Evolutionary conservation across 2,113 vertebrate genomes (phyloP), one percentile per base, ranked within the genome.

Genomic region (Vombatus ursinus): DNA sequence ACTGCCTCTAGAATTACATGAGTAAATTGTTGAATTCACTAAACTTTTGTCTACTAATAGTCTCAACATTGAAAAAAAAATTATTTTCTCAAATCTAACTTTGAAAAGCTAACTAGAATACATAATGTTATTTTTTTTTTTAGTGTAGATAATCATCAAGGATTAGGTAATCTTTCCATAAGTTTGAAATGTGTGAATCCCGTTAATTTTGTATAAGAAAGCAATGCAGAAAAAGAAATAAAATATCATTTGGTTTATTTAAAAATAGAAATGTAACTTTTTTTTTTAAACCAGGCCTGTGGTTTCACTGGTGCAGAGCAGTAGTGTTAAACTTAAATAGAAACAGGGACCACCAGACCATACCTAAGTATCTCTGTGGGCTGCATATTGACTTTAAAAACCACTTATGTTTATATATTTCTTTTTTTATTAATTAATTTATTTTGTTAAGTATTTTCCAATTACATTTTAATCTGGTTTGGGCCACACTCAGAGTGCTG

Each of bases 241-340:
- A 84, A 84, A 92, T 37, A 54, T 68, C 26, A 91, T 94, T 37
- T 2, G 61, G 48, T 57, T 93, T 92, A 28, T 94, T 93, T 52
- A 92, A 96, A 44, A 89, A 89, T 92, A 95, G 23, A 93, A 92
- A 94, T 48, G 52, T 96, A 92, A 77, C 48, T 84, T 84, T 84
- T 68, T 68, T 54, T 77, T 84, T 77, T 77, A 7, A 44, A 44
- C 37, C 68, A 84, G n/a, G 19, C n/a, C 68, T 84, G 68, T 84
- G 68, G 68, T 84, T 84, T 84, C 68, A 84, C 68, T 84, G 61
- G 61, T 77, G n/a, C 44, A 84, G 68, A 44, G 68, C 68, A 84
- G n/a, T 84, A n/a, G 37, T 84, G n/a, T 84, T 84, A 84, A 84
- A 84, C 19, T 84, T 84, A 84, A 84, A 84, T 84, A 84, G 68